These are phyloP conservation scores for Drosophila monieri DNA, from an alignment of 2,888 invertebrate species.

Conservation along the genomic window DNA sequence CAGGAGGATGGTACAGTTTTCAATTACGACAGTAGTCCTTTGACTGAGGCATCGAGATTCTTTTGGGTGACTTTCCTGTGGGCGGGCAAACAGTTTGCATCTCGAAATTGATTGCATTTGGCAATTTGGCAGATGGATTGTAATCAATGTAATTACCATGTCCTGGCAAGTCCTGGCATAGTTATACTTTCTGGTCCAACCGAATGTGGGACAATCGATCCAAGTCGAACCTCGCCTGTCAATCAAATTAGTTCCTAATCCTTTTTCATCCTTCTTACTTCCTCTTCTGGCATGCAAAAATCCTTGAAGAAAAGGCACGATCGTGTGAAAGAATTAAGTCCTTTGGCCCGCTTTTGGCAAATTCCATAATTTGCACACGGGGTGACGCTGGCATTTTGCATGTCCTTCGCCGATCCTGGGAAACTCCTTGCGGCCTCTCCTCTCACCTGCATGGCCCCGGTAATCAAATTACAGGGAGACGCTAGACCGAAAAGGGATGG, in stretches of 20 bases:
- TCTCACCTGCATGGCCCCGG: slow-evolving; percentile 46
- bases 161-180: neutral
- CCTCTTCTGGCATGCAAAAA: slow-evolving; percentile 24
- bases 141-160: slow-evolving; percentile 40
- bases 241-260: slow-evolving; percentile 25
- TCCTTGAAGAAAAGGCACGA: slow-evolving; percentile 17
- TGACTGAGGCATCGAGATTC: slow-evolving; percentile 57
- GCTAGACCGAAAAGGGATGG: slow-evolving; percentile 36
- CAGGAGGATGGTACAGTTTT: slow-evolving; percentile 68
- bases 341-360: neutral
- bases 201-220: slow-evolving; percentile 39
- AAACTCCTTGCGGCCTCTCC: slow-evolving; percentile 8
- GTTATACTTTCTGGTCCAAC: neutral
- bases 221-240: too few relatives aligned
- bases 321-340: slow-evolving; percentile 33
- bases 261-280: slow-evolving; percentile 1
- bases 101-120: slow-evolving; percentile 42
- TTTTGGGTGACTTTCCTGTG: neutral
- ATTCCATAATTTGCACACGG: slow-evolving; percentile 9
- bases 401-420: slow-evolving; percentile 33
- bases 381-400: slow-evolving; percentile 32
- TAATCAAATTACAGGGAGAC: slow-evolving; percentile 71
- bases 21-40: slow-evolving; percentile 69
- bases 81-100: slow-evolving; percentile 18
- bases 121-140: slow-evolving; percentile 42